Conservation (phyloP, 1,140 invertebrate species). For the Panagrolaimus sp. region DNA sequence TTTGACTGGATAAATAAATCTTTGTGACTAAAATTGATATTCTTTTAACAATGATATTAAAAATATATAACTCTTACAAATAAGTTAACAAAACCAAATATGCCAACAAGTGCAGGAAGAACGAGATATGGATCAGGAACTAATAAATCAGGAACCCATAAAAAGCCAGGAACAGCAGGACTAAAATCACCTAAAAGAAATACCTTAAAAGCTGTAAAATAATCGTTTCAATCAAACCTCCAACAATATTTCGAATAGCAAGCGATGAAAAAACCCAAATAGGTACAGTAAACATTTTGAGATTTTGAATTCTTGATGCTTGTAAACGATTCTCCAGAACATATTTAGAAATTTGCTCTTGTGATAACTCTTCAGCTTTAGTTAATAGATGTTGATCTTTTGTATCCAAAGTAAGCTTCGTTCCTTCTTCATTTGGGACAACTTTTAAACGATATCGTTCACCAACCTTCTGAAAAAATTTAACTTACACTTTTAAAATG, state of each 20-base stretch:
- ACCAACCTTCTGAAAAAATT: constrained; percentile 36
- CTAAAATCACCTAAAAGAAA: constrained; percentile 40
- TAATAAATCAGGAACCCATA: constrained; percentile 44
- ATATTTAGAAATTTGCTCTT: constrained; percentile 26
- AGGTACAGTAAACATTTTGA: constrained; percentile 46
- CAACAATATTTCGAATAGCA: constrained; percentile 45
- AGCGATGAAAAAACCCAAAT: constrained; percentile 52
- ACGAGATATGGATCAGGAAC: constrained; percentile 44
- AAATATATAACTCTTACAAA: constrained; percentile 25
- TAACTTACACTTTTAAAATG: too few relatives aligned
- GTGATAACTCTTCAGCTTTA: constrained; percentile 24
- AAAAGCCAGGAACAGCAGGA: constrained; percentile 32
- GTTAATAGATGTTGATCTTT: constrained; percentile 24
- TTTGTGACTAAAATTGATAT: constrained; percentile 39
- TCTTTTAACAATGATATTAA: not conserved
- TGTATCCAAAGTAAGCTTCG: constrained; percentile 28
- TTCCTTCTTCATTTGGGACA: constrained; percentile 29
- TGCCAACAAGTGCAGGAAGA: constrained; percentile 40
- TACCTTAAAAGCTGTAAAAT: not conserved
- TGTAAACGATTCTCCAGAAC: constrained; percentile 33
- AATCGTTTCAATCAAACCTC: constrained; percentile 25
- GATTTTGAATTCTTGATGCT: constrained; percentile 41
- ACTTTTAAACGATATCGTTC: constrained; percentile 31
- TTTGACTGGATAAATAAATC: constrained; percentile 42
- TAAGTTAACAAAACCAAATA: constrained; percentile 47